These are phyloP conservation scores for Paratrypauchen microcephalus DNA, from an alignment of 2,797 vertebrate genomes.

Conservation along the genomic window DNA sequence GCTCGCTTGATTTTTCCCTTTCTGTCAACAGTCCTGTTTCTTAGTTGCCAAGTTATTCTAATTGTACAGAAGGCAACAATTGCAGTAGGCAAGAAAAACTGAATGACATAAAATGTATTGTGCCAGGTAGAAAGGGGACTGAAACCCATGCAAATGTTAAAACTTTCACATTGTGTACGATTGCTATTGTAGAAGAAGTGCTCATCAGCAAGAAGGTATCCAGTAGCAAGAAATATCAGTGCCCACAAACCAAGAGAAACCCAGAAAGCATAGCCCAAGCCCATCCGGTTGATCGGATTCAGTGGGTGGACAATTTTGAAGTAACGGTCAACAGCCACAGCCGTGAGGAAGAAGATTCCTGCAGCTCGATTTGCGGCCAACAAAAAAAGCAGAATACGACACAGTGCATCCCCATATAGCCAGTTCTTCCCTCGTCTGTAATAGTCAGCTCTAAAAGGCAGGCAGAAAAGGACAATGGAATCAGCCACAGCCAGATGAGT, in stretches of 20 bases:
- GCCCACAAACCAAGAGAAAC: constrained; percentile 76
- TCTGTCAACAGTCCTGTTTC: constrained; percentile 71
- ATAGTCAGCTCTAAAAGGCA: constrained; percentile 81
- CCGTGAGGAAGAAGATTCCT: constrained; percentile 80
- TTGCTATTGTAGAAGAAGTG: constrained; percentile 68
- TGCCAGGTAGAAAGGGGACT: constrained; percentile 73
- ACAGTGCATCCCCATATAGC: constrained; percentile 74
- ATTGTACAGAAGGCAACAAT: constrained; percentile 78
- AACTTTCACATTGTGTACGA: constrained; percentile 79
- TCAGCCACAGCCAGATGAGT: constrained; percentile 79
- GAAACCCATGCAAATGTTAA: constrained; percentile 78
- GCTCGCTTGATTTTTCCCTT: constrained; percentile 78
- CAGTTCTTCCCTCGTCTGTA: constrained; percentile 77
- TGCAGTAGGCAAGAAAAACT: constrained; percentile 71
- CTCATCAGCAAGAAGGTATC: constrained; percentile 59
- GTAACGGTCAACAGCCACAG: constrained; percentile 80
- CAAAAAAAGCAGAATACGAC: constrained; percentile 78
- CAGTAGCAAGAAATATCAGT: constrained; percentile 70
- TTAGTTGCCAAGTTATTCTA: constrained; percentile 76
- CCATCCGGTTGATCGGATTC: constrained; percentile 71
- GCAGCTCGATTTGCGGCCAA: constrained; percentile 76
- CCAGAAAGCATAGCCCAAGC: constrained; percentile 63
- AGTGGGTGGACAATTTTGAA: constrained; percentile 77
- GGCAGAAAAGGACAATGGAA: constrained; percentile 77
- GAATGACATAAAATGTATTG: constrained; percentile 76